Conservation (phyloP, 2,888 invertebrate genomes). For the Thymelicus acteon region DNA sequence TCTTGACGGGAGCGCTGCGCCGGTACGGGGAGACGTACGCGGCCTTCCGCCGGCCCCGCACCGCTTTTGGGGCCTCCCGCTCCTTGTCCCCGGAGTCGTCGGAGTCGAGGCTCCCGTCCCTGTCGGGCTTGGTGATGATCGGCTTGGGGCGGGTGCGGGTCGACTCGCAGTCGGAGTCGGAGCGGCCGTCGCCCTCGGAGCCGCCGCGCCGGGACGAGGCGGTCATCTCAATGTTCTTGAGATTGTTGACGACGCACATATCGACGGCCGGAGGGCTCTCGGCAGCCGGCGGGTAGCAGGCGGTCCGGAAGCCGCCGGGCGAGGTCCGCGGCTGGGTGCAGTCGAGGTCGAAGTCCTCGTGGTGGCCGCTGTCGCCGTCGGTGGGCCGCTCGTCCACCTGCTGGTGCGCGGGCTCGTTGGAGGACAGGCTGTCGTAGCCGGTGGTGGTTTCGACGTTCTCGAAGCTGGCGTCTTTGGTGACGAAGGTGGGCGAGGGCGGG, state of each 20-base stretch:
- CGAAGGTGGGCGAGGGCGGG: slow-evolving; percentile 79
- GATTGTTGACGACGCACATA: slow-evolving; percentile 75
- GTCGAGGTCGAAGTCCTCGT: slow-evolving; percentile 88
- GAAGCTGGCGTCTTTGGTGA: slow-evolving; percentile 74
- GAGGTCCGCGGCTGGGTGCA: slow-evolving; percentile 85
- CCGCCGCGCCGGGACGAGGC: slow-evolving; percentile 61
- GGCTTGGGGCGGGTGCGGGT: slow-evolving; percentile 74
- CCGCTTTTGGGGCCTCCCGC: slow-evolving; percentile 79
- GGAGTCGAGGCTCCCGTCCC: slow-evolving; percentile 75
- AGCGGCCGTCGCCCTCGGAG: slow-evolving; percentile 45
- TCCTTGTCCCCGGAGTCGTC: slow-evolving; percentile 77
- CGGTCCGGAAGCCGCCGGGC: slow-evolving; percentile 72
- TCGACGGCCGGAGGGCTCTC: slow-evolving; percentile 67
- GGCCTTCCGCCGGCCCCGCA: slow-evolving; percentile 88
- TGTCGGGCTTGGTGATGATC: slow-evolving; percentile 84
- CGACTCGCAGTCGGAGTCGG: slow-evolving; percentile 74
- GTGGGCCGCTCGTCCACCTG: slow-evolving; percentile 63
- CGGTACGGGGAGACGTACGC: slow-evolving; percentile 87
- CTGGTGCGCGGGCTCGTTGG: slow-evolving; percentile 74
- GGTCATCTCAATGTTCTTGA: slow-evolving; percentile 78
- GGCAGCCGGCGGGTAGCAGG: no score
- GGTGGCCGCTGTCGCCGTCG: slow-evolving; percentile 87
- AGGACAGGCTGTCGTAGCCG: slow-evolving; percentile 77
- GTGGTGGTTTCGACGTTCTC: slow-evolving; percentile 79
- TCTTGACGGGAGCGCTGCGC: slow-evolving; percentile 66